Evolutionary conservation across 2,888 invertebrate species (phyloP).

Genomic region (Leptogaster cylindrica): DNA sequence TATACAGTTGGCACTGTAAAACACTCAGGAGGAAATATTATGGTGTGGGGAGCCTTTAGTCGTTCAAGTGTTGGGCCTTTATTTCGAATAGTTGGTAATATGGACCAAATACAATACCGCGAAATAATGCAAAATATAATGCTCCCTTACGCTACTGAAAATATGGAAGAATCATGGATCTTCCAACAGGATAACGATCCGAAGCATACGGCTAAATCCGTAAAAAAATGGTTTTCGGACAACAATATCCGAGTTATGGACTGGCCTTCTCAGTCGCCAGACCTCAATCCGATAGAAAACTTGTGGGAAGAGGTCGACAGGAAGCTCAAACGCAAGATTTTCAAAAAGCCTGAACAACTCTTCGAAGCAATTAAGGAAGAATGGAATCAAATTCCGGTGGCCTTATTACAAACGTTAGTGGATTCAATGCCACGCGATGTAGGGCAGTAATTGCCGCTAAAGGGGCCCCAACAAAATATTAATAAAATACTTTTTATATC

Average conservation of each 20-base stretch:
- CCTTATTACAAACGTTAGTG: not conserved
- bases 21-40: not conserved
- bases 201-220: not conserved
- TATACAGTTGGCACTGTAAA: constrained; percentile 6
- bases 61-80: not conserved
- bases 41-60: not conserved
- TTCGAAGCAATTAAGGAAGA: not conserved
- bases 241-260: not conserved
- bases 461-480: not conserved
- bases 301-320: not conserved
- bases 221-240: not conserved
- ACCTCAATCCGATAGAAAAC: constrained; percentile 1
- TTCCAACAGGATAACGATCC: constrained; percentile 4
- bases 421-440: not conserved
- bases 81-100: not conserved
- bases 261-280: constrained; percentile 4
- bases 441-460: not conserved
- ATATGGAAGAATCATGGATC: not conserved
- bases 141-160: not conserved
- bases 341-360: not conserved
- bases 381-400: not conserved
- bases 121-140: not conserved
- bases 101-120: not conserved
- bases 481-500: constrained; percentile 2
- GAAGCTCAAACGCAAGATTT: not conserved